Evolutionary conservation across 2,113 vertebrate genomes (phyloP), one percentile per base, ranked within the genome.

Genomic region (Willisornis vidua): DNA sequence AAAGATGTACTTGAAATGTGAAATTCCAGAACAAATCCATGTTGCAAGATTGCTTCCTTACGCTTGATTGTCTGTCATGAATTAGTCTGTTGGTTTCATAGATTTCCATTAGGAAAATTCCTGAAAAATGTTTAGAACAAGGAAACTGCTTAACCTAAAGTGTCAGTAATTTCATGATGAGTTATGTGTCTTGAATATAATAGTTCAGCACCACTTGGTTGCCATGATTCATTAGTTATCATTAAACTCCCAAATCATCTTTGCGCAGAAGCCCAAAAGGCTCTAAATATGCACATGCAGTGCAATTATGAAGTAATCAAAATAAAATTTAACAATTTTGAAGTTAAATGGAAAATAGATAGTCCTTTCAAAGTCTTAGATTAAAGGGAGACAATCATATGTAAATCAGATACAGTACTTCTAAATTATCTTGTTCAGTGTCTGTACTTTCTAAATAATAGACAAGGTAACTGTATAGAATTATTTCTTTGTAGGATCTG

Each of bases 301-400:
- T 93, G 90, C 95, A 97, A 96, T 97, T 96, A 97, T 91, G 91
- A 97, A 90, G 74, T 93, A 97, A 98, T 97, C 94, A 98, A 97
- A 97, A 97, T 93, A 96, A 96, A 97, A 96, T 95, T 96, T 94
- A 95, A 92, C 83, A 81, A 91, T 96, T 98, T 97, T 96, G 73
- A 97, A 97, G 91, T 96, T 96, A 98, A 98, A 98, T 95, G 97
- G 96, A 96, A 98, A 98, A 94, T 96, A 96, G 80, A 96, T 96
- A 87, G 93, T 96, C 94, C 91, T 97, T 96, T 98, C 93, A 92
- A 96, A 98, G 96, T 91, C 70, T 81, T 93, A 97, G 96, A 97
- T 98, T 97, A 95, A 97, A 96, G 84, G 76, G 85, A 96, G 78
- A 84, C 84, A 96, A 86, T 80, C 67, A 35, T 93, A 97, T 98